Conservation (phyloP, 2,797 vertebrate species). For the Myripristis jacobus region DNA sequence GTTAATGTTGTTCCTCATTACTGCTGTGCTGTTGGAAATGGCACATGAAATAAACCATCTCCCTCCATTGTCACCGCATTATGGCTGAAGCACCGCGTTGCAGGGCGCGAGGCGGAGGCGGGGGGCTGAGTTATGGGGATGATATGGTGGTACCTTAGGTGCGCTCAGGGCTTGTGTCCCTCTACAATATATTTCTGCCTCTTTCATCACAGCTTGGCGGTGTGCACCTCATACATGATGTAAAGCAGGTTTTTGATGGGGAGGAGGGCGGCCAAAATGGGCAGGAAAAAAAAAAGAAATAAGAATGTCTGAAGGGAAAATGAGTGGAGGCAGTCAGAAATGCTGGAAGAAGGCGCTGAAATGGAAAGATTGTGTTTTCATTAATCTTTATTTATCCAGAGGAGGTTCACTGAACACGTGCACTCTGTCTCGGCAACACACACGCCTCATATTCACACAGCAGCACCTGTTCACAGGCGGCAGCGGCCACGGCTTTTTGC, state of each 20-base stretch:
- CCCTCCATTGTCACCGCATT: constrained; percentile 55
- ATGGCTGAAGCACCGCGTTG: constrained; percentile 35
- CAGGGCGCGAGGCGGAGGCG: neutral
- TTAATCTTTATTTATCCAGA: constrained; percentile 57
- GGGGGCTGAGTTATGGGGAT: constrained; percentile 65
- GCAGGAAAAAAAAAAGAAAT: constrained; percentile 6
- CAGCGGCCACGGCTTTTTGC: neutral
- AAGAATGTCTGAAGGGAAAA: no score
- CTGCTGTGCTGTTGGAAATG: constrained; percentile 64
- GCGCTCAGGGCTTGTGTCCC: constrained; percentile 66
- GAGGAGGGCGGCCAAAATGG: no score
- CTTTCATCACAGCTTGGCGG: constrained; percentile 69
- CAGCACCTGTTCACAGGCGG: constrained; percentile 7
- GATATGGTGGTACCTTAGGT: constrained; percentile 51
- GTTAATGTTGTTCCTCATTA: constrained; percentile 81
- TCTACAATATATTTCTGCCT: constrained; percentile 67
- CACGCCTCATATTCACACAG: constrained; percentile 39
- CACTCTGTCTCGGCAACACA: neutral
- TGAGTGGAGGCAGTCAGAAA: constrained; percentile 25
- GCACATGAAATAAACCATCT: constrained; percentile 75
- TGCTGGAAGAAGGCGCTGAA: constrained; percentile 13
- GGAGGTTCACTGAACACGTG: constrained; percentile 12
- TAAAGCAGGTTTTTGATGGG: constrained; percentile 64
- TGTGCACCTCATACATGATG: constrained; percentile 61
- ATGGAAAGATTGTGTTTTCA: constrained; percentile 58